These are phyloP conservation scores for Crematogaster levior DNA, from an alignment of 2,888 invertebrate species.

Conservation along the genomic window DNA sequence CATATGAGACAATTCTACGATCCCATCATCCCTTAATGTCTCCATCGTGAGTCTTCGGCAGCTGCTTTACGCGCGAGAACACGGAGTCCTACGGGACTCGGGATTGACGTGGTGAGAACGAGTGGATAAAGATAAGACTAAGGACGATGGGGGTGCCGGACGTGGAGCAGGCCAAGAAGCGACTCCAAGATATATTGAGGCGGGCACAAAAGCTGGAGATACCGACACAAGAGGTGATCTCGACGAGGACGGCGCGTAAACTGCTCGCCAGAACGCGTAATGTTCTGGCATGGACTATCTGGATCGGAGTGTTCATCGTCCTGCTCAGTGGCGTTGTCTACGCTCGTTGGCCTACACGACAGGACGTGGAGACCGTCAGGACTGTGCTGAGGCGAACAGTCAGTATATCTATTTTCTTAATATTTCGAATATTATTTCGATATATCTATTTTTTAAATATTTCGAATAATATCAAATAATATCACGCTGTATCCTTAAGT, in stretches of 20 bases:
- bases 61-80: slow-evolving; percentile 17
- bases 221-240: slow-evolving; percentile 78
- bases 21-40: slow-evolving; percentile 61
- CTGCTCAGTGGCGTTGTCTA: slow-evolving; percentile 78
- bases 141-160: slow-evolving; percentile 78
- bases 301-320: slow-evolving; percentile 77
- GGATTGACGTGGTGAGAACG: slow-evolving; percentile 25
- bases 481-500: not conserved
- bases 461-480: not conserved
- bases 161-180: slow-evolving; percentile 80
- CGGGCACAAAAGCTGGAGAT: slow-evolving; percentile 80
- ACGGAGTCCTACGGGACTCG: slow-evolving; percentile 26
- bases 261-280: slow-evolving; percentile 80
- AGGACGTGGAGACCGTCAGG: slow-evolving; percentile 81
- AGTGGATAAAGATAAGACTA: slow-evolving; percentile 24
- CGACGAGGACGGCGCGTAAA: slow-evolving; percentile 79
- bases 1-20: slow-evolving; percentile 47
- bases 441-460: not conserved
- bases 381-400: slow-evolving; percentile 82
- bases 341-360: slow-evolving; percentile 80
- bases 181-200: slow-evolving; percentile 80
- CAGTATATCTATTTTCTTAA: slow-evolving; percentile 56
- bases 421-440: not conserved
- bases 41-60: slow-evolving; percentile 48
- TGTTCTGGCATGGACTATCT: slow-evolving; percentile 77